These are phyloP conservation scores for Sceloporus tristichus DNA, from an alignment of 2,113 vertebrate species.

Conservation along the genomic window DNA sequence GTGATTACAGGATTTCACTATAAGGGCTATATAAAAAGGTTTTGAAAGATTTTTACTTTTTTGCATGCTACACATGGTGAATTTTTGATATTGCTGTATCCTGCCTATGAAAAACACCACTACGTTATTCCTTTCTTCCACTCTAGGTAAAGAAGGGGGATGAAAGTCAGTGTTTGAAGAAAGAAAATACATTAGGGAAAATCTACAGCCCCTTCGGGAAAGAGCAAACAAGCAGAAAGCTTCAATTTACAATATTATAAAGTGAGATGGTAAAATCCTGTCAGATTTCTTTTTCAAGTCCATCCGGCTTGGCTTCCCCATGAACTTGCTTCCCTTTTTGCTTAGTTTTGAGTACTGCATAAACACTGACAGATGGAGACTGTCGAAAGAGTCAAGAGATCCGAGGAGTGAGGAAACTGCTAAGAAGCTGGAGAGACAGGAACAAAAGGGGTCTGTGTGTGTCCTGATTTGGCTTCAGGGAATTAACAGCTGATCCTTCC, in stretches of 20 bases:
- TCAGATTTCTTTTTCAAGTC: background rate
- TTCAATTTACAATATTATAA: background rate
- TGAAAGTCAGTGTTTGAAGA: background rate
- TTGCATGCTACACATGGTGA: background rate
- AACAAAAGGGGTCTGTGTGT: slow-evolving; percentile 26
- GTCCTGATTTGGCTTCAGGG: slow-evolving; percentile 33
- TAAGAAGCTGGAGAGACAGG: slow-evolving; percentile 27
- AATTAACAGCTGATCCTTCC: slow-evolving; percentile 24
- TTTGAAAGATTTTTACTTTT: no score
- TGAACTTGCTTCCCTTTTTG: slow-evolving; percentile 4
- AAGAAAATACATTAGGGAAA: background rate
- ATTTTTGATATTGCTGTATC: no score
- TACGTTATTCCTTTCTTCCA: background rate
- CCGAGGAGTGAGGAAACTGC: slow-evolving; percentile 30
- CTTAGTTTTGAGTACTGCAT: slow-evolving; percentile 31
- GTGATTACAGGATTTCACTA: background rate
- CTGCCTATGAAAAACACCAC: background rate
- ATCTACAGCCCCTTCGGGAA: background rate
- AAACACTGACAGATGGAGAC: slow-evolving; percentile 31
- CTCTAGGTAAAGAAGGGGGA: background rate
- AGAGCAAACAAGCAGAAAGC: background rate
- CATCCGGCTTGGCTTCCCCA: slow-evolving; percentile 8
- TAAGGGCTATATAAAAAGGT: background rate
- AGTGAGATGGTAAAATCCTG: background rate
- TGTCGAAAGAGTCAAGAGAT: slow-evolving; percentile 29